phyloP scores from a whole-genome alignment of 1,140 invertebrate genomes.

The Gonioctena quinquepunctata region DNA sequence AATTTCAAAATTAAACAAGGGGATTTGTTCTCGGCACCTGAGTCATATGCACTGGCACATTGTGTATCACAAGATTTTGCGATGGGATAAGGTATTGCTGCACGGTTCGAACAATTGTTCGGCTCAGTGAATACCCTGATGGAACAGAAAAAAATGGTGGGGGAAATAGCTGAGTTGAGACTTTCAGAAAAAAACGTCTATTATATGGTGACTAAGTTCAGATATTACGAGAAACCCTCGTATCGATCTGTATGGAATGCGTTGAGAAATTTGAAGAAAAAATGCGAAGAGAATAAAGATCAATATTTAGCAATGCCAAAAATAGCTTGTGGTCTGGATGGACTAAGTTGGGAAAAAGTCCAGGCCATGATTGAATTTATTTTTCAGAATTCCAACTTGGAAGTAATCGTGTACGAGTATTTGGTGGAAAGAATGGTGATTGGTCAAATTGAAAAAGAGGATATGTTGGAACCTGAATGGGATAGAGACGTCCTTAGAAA shows the following conservation, averaged over 20 bases:
- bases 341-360: background rate
- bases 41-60: background rate
- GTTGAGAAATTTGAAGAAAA: background rate
- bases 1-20: background rate
- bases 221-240: background rate
- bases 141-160: too few relatives aligned
- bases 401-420: background rate
- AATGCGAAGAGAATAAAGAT: background rate
- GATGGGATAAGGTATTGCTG: background rate
- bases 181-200: background rate
- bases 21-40: background rate
- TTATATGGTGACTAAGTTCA: background rate
- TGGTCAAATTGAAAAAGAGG: background rate
- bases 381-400: background rate
- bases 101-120: background rate
- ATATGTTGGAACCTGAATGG: background rate
- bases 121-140: background rate
- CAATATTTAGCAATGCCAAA: background rate
- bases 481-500: background rate
- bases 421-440: too few relatives aligned
- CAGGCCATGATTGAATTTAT: background rate
- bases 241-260: background rate
- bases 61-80: background rate
- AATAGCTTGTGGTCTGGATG: background rate
- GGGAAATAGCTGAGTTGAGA: background rate